Conservation (phyloP, 2,888 invertebrate genomes). For the Eupeodes luniger region DNA sequence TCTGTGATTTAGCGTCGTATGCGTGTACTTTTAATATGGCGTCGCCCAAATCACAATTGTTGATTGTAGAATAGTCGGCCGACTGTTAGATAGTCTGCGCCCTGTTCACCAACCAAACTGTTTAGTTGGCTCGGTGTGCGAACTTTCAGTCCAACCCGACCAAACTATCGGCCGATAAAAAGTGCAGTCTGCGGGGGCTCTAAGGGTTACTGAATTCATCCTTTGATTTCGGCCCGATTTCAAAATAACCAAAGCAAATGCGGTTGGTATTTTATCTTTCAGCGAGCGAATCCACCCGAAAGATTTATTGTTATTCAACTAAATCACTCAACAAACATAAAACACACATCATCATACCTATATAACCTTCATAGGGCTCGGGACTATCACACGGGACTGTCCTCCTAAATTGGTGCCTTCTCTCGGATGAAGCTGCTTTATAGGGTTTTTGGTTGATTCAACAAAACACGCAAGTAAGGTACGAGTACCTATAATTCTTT, state of each 20-base stretch:
- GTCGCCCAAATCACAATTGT: too few species aligned
- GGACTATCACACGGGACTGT: neutral
- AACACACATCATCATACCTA: neutral
- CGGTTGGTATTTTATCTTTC: neutral
- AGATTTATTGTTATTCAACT: slow-evolving; percentile 75
- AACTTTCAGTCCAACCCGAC: too few species aligned
- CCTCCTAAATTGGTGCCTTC: neutral
- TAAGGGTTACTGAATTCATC: too few species aligned
- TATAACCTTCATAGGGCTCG: neutral
- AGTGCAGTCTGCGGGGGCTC: too few species aligned
- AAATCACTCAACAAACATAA: slow-evolving; percentile 65
- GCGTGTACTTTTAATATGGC: too few species aligned
- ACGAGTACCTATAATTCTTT: neutral
- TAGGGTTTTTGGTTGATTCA: neutral
- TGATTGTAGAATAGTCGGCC: too few species aligned
- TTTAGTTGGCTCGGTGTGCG: too few species aligned
- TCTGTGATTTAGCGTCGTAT: too few species aligned
- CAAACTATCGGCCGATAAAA: too few species aligned
- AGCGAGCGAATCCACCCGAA: neutral
- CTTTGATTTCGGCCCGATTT: neutral
- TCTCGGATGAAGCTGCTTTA: neutral
- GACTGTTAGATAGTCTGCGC: too few species aligned
- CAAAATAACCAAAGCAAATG: neutral
- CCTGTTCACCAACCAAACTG: too few species aligned
- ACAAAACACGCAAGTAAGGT: slow-evolving; percentile 22